Percentiles rank a stretch among this genome's conserved stretches.
Conservation (phyloP, 2,888 invertebrate species). For the Frankliniella fusca region DNA sequence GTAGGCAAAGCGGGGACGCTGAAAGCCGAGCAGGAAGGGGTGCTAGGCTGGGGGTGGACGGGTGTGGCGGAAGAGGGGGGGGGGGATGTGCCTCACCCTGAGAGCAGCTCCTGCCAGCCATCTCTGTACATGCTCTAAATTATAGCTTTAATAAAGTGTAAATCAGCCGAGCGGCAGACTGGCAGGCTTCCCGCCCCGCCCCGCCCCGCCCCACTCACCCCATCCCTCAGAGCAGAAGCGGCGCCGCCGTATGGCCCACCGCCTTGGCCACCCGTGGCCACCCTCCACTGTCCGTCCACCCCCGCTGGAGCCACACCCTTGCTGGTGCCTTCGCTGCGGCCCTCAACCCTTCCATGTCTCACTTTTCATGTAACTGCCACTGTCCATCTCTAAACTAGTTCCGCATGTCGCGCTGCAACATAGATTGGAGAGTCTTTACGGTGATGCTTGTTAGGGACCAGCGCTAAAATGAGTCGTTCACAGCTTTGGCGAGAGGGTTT, state of each 20-base stretch:
- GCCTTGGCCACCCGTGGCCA: too few relatives aligned
- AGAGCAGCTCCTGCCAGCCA: neutral
- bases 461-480: neutral
- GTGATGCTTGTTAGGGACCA: neutral
- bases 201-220: neutral
- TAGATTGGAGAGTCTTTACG: too few relatives aligned
- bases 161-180: slow-evolving; percentile 18
- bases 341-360: too few relatives aligned
- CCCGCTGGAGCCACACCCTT: neutral
- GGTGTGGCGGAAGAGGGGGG: neutral
- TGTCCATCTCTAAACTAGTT: too few relatives aligned
- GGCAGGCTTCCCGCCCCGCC: neutral
- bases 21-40: neutral
- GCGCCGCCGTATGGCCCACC: too few relatives aligned
- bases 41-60: neutral
- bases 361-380: too few relatives aligned
- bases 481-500: neutral
- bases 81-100: neutral
- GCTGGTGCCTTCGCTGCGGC: neutral
- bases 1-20: slow-evolving; percentile 9
- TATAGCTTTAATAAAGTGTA: slow-evolving; percentile 27
- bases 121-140: slow-evolving; percentile 21
- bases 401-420: too few relatives aligned
- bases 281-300: neutral
- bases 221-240: neutral